Conservation (phyloP, 2,888 invertebrate genomes). For the Timema cristinae region DNA sequence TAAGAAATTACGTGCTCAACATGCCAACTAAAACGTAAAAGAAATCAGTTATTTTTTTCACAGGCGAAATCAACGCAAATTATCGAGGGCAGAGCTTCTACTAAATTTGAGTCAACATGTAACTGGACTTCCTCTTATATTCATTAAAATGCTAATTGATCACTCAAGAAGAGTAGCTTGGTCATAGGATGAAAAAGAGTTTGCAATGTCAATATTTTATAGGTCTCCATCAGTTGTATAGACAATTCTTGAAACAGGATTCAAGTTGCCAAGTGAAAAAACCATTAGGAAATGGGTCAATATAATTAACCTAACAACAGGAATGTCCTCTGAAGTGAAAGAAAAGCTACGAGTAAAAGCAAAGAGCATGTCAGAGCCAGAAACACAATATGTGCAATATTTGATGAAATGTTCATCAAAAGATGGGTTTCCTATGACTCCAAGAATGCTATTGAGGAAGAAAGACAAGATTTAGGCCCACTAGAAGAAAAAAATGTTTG, state of each 20-base stretch:
- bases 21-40: background rate
- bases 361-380: slow-evolving; percentile 32
- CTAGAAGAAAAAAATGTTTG: slow-evolving; percentile 27
- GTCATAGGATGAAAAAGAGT: slow-evolving; percentile 35
- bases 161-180: slow-evolving; percentile 29
- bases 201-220: slow-evolving; percentile 36
- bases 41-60: background rate
- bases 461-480: slow-evolving; percentile 33
- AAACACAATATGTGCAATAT: slow-evolving; percentile 34
- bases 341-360: slow-evolving; percentile 33
- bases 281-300: slow-evolving; percentile 33
- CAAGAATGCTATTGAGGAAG: slow-evolving; percentile 33
- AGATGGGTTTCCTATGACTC: slow-evolving; percentile 32
- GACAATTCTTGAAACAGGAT: slow-evolving; percentile 32
- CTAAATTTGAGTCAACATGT: too few relatives aligned
- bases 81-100: background rate
- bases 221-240: slow-evolving; percentile 37
- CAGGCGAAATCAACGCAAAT: background rate
- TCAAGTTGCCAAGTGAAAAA: slow-evolving; percentile 35
- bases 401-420: slow-evolving; percentile 35
- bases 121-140: background rate
- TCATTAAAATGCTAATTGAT: slow-evolving; percentile 8
- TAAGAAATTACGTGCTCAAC: background rate
- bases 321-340: slow-evolving; percentile 32
- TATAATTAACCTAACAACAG: slow-evolving; percentile 33